A percentile compares a stretch with the other conserved stretches of the same genome.
phyloP scores from a whole-genome alignment of 2,888 invertebrate species.

The Baronia brevicornis region DNA sequence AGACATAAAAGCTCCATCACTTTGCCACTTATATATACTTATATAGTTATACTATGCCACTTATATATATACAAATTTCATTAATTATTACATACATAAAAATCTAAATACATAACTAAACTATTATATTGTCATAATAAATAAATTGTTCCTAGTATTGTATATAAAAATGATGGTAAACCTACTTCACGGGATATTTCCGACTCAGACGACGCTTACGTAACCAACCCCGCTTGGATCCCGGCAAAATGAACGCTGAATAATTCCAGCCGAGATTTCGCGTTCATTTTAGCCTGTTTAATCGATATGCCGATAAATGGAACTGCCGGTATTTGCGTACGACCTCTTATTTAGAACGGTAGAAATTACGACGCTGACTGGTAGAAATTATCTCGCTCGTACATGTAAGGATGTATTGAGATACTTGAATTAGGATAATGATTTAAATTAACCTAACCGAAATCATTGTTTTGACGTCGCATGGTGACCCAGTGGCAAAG shows the following conservation, averaged over 20 bases:
- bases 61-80: no score
- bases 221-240: constrained; percentile 10
- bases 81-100: no score
- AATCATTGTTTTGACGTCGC: no score
- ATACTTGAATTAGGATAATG: no score
- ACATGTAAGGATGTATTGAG: no score
- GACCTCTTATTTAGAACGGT: constrained; percentile 7
- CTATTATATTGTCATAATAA: background rate
- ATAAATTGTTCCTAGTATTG: background rate
- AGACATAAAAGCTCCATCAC: no score
- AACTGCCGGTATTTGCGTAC: constrained; percentile 8
- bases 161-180: background rate
- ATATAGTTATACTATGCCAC: no score
- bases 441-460: no score
- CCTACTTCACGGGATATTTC: constrained; percentile 9
- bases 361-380: constrained; percentile 1
- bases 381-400: constrained; percentile 1
- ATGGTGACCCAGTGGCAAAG: no score
- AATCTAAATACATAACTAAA: background rate
- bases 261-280: constrained; percentile 15
- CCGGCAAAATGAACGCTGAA: constrained; percentile 16
- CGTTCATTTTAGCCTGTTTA: constrained; percentile 15
- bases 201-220: constrained; percentile 9
- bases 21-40: no score
- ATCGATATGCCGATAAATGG: constrained; percentile 13